These are phyloP conservation scores for Parazoanthus swiftii DNA, from an alignment of 92 coral and sea anemone species.

Conservation along the genomic window DNA sequence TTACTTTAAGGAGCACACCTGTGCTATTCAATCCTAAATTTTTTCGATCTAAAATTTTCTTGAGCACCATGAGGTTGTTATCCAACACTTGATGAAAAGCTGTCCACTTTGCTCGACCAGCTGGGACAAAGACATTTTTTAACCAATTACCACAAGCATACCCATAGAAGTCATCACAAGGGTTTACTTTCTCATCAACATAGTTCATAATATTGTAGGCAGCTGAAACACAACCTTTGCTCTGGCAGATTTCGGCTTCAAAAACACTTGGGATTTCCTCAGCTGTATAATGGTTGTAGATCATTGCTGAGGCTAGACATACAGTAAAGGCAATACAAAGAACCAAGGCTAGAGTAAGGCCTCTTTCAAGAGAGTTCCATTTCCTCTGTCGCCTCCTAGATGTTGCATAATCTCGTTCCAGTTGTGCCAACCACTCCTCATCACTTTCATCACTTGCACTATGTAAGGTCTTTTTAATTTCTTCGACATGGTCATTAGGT, in stretches of 20 bases:
- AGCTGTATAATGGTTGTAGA: slow-evolving; percentile 55
- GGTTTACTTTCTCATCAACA: slow-evolving; percentile 69
- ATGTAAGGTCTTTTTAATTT: slow-evolving; percentile 63
- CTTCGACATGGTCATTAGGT: slow-evolving; percentile 47
- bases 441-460: slow-evolving; percentile 94
- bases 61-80: slow-evolving; percentile 70
- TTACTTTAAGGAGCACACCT: slow-evolving; percentile 72
- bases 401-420: slow-evolving; percentile 89
- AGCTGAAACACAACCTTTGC: slow-evolving; percentile 85
- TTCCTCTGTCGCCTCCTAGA: slow-evolving; percentile 78
- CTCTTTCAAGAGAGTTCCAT: slow-evolving; percentile 82
- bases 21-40: slow-evolving; percentile 57
- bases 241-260: slow-evolving; percentile 62
- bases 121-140: slow-evolving; percentile 62
- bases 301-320: slow-evolving; percentile 64
- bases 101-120: slow-evolving; percentile 77
- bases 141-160: slow-evolving; percentile 93
- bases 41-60: slow-evolving; percentile 68
- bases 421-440: slow-evolving; percentile 96
- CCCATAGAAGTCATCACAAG: slow-evolving; percentile 90
- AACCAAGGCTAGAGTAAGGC: slow-evolving; percentile 61
- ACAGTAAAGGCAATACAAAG: slow-evolving; percentile 68
- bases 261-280: slow-evolving; percentile 22
- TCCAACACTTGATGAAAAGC: slow-evolving; percentile 86
- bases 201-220: slow-evolving; percentile 78